These are phyloP conservation scores for Melanogrammus aeglefinus DNA, from an alignment of 2,797 vertebrate genomes.

Conservation along the genomic window DNA sequence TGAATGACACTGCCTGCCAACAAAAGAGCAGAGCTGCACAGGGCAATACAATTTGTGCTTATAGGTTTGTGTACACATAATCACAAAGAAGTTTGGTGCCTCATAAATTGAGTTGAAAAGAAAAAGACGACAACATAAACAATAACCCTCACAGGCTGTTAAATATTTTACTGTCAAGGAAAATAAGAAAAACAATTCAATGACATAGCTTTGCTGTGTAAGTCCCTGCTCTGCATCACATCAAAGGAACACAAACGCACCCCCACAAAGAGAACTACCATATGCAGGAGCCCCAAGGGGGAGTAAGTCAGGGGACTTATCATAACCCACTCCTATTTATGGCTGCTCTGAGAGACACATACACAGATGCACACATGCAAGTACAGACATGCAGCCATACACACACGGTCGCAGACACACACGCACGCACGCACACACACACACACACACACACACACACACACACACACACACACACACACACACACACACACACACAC, in stretches of 20 bases:
- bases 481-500: slow-evolving; percentile 2
- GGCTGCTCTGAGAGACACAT: slow-evolving; percentile 19
- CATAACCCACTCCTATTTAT: slow-evolving; percentile 13
- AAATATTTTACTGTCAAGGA: neutral
- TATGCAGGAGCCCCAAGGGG: slow-evolving; percentile 22
- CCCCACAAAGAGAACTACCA: slow-evolving; percentile 20
- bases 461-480: neutral
- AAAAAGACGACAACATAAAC: neutral
- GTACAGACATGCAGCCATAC: neutral
- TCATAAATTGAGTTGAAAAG: neutral
- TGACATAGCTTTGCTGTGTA: slow-evolving; percentile 46
- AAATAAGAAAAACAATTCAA: slow-evolving; percentile 19
- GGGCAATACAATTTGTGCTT: neutral
- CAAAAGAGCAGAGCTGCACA: neutral
- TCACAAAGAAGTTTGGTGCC: neutral
- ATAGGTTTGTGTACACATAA: neutral
- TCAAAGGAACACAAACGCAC: slow-evolving; percentile 46
- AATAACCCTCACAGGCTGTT: neutral
- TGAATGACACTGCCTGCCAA: neutral
- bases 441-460: slow-evolving; percentile 2
- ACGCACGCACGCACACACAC: neutral
- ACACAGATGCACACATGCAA: neutral
- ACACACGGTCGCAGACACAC: neutral
- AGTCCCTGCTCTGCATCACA: slow-evolving; percentile 33
- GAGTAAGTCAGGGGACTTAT: slow-evolving; percentile 34